Evolutionary conservation across 2,888 invertebrate species (phyloP), one percentile per base, ranked within the genome.

Genomic region (Zhuqinia jingwanae): DNA sequence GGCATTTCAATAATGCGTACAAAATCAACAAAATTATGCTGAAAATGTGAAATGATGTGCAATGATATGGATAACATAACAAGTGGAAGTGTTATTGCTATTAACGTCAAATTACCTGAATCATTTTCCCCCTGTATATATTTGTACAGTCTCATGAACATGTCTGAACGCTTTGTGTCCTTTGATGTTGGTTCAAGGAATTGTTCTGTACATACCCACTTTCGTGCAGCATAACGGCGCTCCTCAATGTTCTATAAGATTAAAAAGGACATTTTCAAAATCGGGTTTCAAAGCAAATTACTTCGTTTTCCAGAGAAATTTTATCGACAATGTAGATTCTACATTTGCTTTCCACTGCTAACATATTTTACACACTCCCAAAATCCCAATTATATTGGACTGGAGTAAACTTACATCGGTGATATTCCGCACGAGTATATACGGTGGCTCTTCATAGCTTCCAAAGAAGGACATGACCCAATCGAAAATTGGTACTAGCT

Each of bases 61-160:
- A n/a, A 3, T 11, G 58, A 10, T 22, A 2, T 10, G 2, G n/a
- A 15, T 3, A 50, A 10, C 10, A 50, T 13, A 50, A 50, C 6
- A 50, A 15, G 50, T n/a, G n/a, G n/a, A n/a, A n/a, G n/a, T n/a
- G n/a, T n/a, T n/a, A n/a, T n/a, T n/a, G n/a, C n/a, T n/a, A n/a
- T n/a, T n/a, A n/a, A n/a, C n/a, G n/a, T n/a, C n/a, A n/a, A n/a
- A n/a, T n/a, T 80, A 90, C 89, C 86, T 73, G 60, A 58, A 13
- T 90, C 89, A 85, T 91, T 91, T 60, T 88, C 88, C 13, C 91
- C 91, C 42, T 89, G 89, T 45, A 90, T 89, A 78, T 90, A 91
- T 30, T 85, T 87, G 45, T 82, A 87, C 10, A 90, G 56, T 25
- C 70, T 70, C 90, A 90, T 89, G 70, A 90, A 90, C 89, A 90